Evolutionary conservation across 92 coral and sea anemone species (phyloP).

Genomic region (Isaurus tuberculatus): DNA sequence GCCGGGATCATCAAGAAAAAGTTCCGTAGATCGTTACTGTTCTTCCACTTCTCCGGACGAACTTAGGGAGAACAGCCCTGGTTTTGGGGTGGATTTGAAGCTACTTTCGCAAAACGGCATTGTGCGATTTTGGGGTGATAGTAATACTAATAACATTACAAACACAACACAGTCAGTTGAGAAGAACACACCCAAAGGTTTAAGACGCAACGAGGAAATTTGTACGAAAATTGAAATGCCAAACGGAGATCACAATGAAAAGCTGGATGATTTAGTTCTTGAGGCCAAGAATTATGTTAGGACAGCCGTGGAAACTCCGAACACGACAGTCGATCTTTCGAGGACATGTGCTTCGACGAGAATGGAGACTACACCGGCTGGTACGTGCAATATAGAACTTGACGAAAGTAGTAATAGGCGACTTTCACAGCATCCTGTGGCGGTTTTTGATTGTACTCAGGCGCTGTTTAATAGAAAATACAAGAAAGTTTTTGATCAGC

Average conservation of each 20-base stretch:
- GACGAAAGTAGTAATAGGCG: conserved; percentile 80
- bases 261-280: conserved; percentile 60
- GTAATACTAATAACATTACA: conserved; percentile 92
- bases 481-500: conserved; percentile 73
- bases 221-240: conserved; percentile 83
- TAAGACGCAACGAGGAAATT: conserved; percentile 83
- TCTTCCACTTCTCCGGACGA: conserved; percentile 91
- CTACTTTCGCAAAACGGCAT: conserved; percentile 98
- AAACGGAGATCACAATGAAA: conserved; percentile 88
- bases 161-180: conserved; percentile 85
- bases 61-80: conserved; percentile 77
- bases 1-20: conserved; percentile 99
- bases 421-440: conserved; percentile 86
- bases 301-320: conserved; percentile 70
- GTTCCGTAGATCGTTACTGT: conserved; percentile 94
- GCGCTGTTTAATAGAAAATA: conserved; percentile 79
- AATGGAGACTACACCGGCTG: conserved; percentile 91
- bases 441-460: conserved; percentile 72
- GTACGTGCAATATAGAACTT: conserved; percentile 84
- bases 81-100: conserved; percentile 85
- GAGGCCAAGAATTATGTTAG: conserved; percentile 61
- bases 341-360: conserved; percentile 95
- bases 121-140: conserved; percentile 96
- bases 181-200: conserved; percentile 92
- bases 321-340: conserved; percentile 81